phyloP scores from a whole-genome alignment of 2,888 invertebrate genomes.

The Dicyrtomina minuta region DNA sequence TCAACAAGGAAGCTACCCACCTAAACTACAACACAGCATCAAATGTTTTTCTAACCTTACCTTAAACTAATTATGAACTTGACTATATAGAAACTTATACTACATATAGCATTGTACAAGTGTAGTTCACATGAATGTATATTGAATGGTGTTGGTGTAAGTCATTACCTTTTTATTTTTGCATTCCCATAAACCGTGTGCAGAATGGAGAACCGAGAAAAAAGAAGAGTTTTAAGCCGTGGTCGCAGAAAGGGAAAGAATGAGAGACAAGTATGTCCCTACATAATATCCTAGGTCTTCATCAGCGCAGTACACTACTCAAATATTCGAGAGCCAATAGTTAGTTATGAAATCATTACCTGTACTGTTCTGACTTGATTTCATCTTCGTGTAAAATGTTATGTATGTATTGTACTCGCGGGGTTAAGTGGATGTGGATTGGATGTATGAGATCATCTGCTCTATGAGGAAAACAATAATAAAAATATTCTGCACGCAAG shows the following conservation, averaged over 20 bases:
- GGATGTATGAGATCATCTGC: too few relatives aligned
- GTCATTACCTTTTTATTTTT: background rate
- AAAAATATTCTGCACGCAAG: constrained; percentile 25
- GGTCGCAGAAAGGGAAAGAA: background rate
- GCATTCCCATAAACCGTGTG: background rate
- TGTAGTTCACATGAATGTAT: background rate
- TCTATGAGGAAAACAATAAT: constrained; percentile 10
- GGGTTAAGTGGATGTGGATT: background rate
- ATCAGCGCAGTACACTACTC: too few relatives aligned
- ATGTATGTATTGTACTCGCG: background rate
- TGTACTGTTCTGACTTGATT: constrained; percentile 4
- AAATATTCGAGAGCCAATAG: too few relatives aligned
- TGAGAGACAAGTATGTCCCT: too few relatives aligned
- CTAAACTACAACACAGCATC: too few relatives aligned
- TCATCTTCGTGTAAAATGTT: background rate
- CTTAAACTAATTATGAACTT: background rate
- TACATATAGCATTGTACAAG: background rate
- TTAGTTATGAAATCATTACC: too few relatives aligned
- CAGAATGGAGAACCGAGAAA: background rate
- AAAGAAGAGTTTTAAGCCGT: background rate
- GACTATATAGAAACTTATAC: too few relatives aligned
- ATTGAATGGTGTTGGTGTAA: background rate
- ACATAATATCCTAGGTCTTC: too few relatives aligned
- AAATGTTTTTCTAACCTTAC: too few relatives aligned
- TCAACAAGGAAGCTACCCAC: too few relatives aligned